Base-by-base conservation (phyloP, 1,140 invertebrate species). In the Camponotus vicinus region DNA sequence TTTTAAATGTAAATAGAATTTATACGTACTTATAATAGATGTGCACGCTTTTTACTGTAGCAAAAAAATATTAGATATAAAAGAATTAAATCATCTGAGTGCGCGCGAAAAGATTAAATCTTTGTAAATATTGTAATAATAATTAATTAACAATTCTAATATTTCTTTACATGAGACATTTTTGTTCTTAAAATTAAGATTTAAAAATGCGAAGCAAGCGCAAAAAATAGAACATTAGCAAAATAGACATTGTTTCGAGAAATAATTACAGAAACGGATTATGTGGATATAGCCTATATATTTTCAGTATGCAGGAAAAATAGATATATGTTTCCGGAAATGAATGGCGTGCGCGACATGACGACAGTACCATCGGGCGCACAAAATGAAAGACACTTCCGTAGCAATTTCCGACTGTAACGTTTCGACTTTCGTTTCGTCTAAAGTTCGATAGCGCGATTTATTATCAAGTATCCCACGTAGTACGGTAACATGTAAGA, bases 331-430 rank as follows among this genome's bases (percentile, higher is more conserved):
- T 45, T 87, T 87, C 64, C 88, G 86, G 88, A 90, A 90, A 90
- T 88, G 76, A 90, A 88, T 82, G 52, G 40, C 80, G 37, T 59
- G 42, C 78, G 70, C 70, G 64, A 61, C 27, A 40, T 34, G 59
- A 49, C 73, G 45, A 82, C 61, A 66, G 55, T 45, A 37, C 49
- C 64, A 40, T 83, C 37, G 49, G 61, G 52, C 7, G 52, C 67
- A 52, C 67, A 83, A 88, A 88, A 87, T 88, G 89, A 89, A 88
- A 89, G 75, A 89, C 64, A 34, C 52, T 89, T 91, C 86, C 89
- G 80, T 88, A 32, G 85, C 69, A 91, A 91, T 91, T 91, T 91
- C 90, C 85, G 87, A 91, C 13, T 42, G 80, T 69, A 64, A 32
- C 71, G 66, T 75, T 85, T 85, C 78, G 67, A 83, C 64, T 75